A percentile compares a stretch with the other conserved stretches of the same genome.
phyloP scores from a whole-genome alignment of 2,888 invertebrate species.

The Colostygia pectinataria region DNA sequence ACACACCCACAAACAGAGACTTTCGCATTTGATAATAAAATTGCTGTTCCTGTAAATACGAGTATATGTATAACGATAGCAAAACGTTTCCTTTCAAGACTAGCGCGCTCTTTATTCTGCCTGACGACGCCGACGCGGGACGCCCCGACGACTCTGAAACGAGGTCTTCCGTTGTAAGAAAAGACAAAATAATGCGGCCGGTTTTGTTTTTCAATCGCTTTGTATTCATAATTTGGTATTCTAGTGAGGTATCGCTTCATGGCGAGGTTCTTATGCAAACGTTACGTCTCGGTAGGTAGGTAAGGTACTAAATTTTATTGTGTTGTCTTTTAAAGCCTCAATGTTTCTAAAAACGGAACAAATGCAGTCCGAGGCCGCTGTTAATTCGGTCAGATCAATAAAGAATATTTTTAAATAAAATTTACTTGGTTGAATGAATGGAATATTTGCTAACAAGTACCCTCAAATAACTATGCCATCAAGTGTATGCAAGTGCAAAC shows the following conservation, averaged over 20 bases:
- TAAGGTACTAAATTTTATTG: constrained; percentile 27
- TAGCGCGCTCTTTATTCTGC: no score
- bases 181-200: no score
- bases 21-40: no score
- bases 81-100: no score
- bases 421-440: constrained; percentile 16
- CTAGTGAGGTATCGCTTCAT: constrained; percentile 42
- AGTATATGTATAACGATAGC: no score
- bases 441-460: constrained; percentile 19
- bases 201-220: constrained; percentile 7
- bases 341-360: constrained; percentile 41
- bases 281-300: constrained; percentile 41
- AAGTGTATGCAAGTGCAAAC: constrained; percentile 21
- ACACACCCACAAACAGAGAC: no score
- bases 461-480: constrained; percentile 10
- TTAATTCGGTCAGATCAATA: constrained; percentile 28
- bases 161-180: no score
- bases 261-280: constrained; percentile 62
- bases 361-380: constrained; percentile 35
- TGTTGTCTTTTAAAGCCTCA: constrained; percentile 42
- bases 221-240: constrained; percentile 48
- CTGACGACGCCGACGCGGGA: no score
- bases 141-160: no score
- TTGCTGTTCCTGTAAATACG: no score
- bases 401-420: constrained; percentile 26